These are phyloP conservation scores for Drosophila serrata DNA, from an alignment of 1,140 invertebrate species.

Conservation along the genomic window DNA sequence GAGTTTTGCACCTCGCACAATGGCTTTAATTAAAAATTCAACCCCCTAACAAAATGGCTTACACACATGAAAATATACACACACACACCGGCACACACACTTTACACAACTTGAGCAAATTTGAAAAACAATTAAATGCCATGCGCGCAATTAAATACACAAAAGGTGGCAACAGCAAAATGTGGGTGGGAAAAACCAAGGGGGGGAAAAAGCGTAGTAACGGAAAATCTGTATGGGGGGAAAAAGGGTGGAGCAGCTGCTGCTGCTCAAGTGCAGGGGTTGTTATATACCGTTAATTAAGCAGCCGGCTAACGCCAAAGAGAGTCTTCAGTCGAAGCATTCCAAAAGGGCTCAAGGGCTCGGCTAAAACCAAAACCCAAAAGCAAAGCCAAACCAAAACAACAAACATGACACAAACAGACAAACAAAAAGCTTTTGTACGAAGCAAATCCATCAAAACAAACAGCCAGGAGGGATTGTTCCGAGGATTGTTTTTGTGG, in stretches of 20 bases:
- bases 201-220: slow-evolving; percentile 7
- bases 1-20: slow-evolving; percentile 58
- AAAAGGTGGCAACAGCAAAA: slow-evolving; percentile 76
- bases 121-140: slow-evolving; percentile 84
- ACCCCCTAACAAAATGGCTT: slow-evolving; percentile 74
- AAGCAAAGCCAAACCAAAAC: slow-evolving; percentile 52
- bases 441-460: slow-evolving; percentile 82
- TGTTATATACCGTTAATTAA: slow-evolving; percentile 80
- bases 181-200: neutral
- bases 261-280: slow-evolving; percentile 71
- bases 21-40: slow-evolving; percentile 82
- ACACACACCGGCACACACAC: slow-evolving; percentile 23
- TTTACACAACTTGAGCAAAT: slow-evolving; percentile 82
- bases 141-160: slow-evolving; percentile 84
- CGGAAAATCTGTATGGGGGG: slow-evolving; percentile 2
- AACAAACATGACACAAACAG: slow-evolving; percentile 76
- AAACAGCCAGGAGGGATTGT: slow-evolving; percentile 73
- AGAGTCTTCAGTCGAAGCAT: slow-evolving; percentile 40
- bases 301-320: slow-evolving; percentile 56
- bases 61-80: slow-evolving; percentile 22
- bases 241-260: slow-evolving; percentile 39
- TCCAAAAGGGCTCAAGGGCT: slow-evolving; percentile 20
- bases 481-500: slow-evolving; percentile 24
- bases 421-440: slow-evolving; percentile 77
- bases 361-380: slow-evolving; percentile 33